Conservation (phyloP, 2,797 vertebrate genomes). For the Chrosomus eos region DNA sequence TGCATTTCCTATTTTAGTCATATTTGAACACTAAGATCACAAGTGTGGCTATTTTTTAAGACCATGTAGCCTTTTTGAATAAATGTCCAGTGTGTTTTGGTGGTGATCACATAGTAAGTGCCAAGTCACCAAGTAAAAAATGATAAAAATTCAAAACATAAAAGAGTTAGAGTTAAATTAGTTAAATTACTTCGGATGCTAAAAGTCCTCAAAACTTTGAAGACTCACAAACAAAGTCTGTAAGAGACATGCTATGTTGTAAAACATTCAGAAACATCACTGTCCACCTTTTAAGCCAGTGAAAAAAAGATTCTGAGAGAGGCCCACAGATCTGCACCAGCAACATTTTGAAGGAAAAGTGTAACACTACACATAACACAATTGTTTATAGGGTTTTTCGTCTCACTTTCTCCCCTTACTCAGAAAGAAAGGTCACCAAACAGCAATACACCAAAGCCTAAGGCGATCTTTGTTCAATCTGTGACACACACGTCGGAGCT, state of each 20-base stretch:
- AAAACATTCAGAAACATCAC: background rate
- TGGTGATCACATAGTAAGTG: background rate
- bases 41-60: background rate
- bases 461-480: background rate
- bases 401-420: slow-evolving; percentile 27
- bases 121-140: background rate
- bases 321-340: background rate
- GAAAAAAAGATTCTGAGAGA: background rate
- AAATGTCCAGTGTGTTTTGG: background rate
- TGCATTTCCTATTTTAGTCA: background rate
- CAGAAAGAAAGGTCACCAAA: slow-evolving; percentile 52
- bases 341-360: background rate
- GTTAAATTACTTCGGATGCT: background rate
- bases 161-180: background rate
- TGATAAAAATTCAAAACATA: background rate
- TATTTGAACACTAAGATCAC: background rate
- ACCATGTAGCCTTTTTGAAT: background rate
- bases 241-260: background rate
- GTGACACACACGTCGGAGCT: background rate
- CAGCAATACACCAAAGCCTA: slow-evolving; percentile 41
- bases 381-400: background rate
- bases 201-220: background rate
- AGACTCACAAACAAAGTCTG: background rate
- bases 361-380: background rate
- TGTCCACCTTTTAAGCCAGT: background rate